Conservation (phyloP, 2,888 invertebrate species). For the Tetragonula carbonaria region DNA sequence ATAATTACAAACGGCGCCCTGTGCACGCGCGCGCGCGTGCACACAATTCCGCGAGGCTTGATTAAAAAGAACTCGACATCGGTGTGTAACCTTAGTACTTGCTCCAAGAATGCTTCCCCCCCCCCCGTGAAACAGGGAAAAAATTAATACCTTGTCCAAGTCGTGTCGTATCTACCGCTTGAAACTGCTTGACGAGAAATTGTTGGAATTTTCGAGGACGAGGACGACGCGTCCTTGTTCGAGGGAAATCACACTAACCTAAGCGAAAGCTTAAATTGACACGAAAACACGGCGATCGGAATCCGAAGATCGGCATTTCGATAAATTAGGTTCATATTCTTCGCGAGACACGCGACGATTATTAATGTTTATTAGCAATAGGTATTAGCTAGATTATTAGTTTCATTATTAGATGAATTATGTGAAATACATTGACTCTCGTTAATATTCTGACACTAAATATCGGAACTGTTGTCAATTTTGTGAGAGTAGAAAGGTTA, state of each 20-base stretch:
- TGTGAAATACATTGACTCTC: too few relatives aligned
- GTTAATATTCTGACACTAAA: too few relatives aligned
- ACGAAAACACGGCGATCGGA: neutral
- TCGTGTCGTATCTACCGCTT: neutral
- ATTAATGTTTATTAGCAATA: too few relatives aligned
- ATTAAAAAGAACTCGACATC: slow-evolving; percentile 67
- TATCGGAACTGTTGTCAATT: too few relatives aligned
- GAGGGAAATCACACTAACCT: neutral
- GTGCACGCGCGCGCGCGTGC: slow-evolving; percentile 9
- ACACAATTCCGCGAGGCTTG: slow-evolving; percentile 62
- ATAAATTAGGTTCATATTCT: too few relatives aligned
- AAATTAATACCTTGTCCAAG: slow-evolving; percentile 33
- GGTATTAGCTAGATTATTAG: too few relatives aligned
- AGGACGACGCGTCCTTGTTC: neutral
- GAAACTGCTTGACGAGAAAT: neutral
- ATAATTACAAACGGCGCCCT: slow-evolving; percentile 62
- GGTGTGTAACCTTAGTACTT: slow-evolving; percentile 51
- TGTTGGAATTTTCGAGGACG: neutral
- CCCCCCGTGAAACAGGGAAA: neutral
- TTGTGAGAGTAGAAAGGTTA: too few relatives aligned
- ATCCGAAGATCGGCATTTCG: too few relatives aligned
- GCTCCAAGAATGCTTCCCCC: slow-evolving; percentile 35
- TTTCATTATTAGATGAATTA: too few relatives aligned
- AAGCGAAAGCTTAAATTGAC: too few relatives aligned
- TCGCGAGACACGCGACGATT: too few relatives aligned